Conservation (phyloP, 2,888 invertebrate species). For the Sesia apiformis region DNA sequence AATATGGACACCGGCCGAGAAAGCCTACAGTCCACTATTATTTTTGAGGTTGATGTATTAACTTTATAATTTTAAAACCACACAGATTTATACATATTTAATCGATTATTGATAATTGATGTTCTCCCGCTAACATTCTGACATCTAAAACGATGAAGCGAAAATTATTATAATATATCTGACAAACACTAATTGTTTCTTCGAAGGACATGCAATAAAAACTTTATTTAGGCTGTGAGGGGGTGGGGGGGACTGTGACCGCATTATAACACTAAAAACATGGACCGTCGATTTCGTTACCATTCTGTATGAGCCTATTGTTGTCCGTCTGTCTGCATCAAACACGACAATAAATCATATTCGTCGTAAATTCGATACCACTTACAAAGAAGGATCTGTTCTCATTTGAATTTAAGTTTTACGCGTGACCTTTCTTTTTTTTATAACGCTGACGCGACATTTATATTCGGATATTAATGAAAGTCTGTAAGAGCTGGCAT, state of each 20-base stretch:
- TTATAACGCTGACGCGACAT: not conserved
- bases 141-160: no score
- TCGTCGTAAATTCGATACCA: slow-evolving; percentile 68
- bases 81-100: no score
- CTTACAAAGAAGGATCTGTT: slow-evolving; percentile 66
- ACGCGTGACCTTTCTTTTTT: slow-evolving; percentile 27
- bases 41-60: no score
- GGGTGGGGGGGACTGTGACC: slow-evolving; percentile 49
- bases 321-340: slow-evolving; percentile 66
- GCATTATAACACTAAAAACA: slow-evolving; percentile 63
- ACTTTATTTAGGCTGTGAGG: slow-evolving; percentile 31
- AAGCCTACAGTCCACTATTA: no score
- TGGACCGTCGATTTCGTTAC: slow-evolving; percentile 37
- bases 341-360: slow-evolving; percentile 69
- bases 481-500: no score
- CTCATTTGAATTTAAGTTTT: slow-evolving; percentile 51
- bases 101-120: no score
- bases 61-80: no score
- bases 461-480: no score
- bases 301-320: slow-evolving; percentile 57
- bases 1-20: no score
- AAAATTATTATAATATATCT: no score
- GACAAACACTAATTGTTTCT: slow-evolving; percentile 26
- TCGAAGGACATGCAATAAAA: slow-evolving; percentile 49
- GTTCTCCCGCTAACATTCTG: no score